A percentile compares a stretch with the other conserved stretches of the same genome.
phyloP scores from a whole-genome alignment of 1,140 invertebrate species.

The Aphaenogaster ashmeadi region DNA sequence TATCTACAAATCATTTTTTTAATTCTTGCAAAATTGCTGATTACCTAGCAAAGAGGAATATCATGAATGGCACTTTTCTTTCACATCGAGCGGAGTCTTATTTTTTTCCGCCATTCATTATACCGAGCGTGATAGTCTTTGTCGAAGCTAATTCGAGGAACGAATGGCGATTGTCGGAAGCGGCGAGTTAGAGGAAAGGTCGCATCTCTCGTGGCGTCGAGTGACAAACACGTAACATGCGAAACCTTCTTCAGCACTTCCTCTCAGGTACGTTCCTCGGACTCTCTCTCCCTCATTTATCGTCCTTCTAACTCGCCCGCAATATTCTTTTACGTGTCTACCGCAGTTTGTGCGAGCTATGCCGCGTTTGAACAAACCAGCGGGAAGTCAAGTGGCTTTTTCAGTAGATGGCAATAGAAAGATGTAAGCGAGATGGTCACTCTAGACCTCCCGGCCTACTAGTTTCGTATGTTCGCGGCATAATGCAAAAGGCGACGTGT shows the following conservation, averaged over 20 bases:
- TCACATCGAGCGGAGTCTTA: neutral
- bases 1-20: neutral
- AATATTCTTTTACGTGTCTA: slow-evolving; percentile 24
- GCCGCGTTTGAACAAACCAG: slow-evolving; percentile 38
- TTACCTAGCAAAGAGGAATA: neutral
- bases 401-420: slow-evolving; percentile 33
- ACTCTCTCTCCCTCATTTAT: slow-evolving; percentile 17
- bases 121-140: neutral
- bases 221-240: slow-evolving; percentile 52
- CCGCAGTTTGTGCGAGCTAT: neutral
- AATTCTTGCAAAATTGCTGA: neutral
- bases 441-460: neutral
- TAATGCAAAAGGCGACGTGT: neutral
- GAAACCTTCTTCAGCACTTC: slow-evolving; percentile 37
- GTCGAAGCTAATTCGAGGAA: slow-evolving; percentile 14
- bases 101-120: neutral
- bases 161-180: slow-evolving; percentile 13
- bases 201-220: slow-evolving; percentile 12
- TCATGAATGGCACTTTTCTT: too few relatives aligned
- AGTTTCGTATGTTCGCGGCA: neutral
- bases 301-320: slow-evolving; percentile 24
- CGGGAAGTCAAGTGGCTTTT: slow-evolving; percentile 48
- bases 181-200: slow-evolving; percentile 30
- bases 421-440: neutral
- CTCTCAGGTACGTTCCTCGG: slow-evolving; percentile 26